These are phyloP conservation scores for Dendrolimus pini DNA, from an alignment of 2,888 invertebrate species.

Conservation along the genomic window DNA sequence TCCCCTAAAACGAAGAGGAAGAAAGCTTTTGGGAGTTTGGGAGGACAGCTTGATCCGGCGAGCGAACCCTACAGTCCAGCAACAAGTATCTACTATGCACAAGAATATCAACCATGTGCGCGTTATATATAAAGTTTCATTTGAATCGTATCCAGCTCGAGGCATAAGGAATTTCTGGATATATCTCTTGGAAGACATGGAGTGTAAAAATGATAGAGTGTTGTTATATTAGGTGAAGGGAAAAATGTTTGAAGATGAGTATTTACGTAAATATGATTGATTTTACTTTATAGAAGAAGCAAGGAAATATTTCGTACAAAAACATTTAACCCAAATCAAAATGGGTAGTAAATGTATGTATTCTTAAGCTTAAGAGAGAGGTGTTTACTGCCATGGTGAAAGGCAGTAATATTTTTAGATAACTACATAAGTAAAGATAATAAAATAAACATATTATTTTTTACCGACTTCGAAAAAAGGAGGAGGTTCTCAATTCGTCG, in stretches of 20 bases:
- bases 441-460: no score
- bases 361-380: no score
- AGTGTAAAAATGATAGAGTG: constrained; percentile 57
- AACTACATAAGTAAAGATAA: no score
- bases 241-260: not conserved
- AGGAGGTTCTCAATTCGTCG: no score
- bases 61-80: constrained; percentile 53
- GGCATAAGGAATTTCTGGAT: constrained; percentile 39
- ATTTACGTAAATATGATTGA: not conserved
- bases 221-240: constrained; percentile 29
- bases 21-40: constrained; percentile 43
- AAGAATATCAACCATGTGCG: constrained; percentile 40
- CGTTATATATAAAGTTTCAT: constrained; percentile 31
- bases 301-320: not conserved
- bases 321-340: not conserved
- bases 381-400: no score
- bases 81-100: constrained; percentile 51
- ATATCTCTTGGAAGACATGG: constrained; percentile 45
- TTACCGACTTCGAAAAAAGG: no score
- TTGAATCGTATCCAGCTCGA: constrained; percentile 21
- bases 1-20: constrained; percentile 51
- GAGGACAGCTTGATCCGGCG: constrained; percentile 67
- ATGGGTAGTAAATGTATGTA: no score
- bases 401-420: no score
- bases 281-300: not conserved